Conservation (phyloP, 2,888 invertebrate genomes). For the Ochropacha duplaris region DNA sequence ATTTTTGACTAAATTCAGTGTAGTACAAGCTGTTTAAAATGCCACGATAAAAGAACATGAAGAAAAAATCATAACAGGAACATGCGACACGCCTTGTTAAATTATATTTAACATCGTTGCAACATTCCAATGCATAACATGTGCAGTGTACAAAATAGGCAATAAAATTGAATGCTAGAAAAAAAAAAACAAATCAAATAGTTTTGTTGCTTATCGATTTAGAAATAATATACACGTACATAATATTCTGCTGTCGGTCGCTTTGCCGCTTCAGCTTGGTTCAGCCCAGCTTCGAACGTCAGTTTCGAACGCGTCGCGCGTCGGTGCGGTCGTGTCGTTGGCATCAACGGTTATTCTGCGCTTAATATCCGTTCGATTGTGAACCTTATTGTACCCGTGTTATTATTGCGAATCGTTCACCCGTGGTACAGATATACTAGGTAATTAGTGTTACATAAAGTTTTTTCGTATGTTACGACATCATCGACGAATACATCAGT, state of each 20-base stretch:
- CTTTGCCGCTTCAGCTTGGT: slow-evolving; percentile 33
- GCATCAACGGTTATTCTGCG: slow-evolving; percentile 55
- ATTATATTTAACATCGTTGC: background rate
- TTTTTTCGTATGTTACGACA: slow-evolving; percentile 24
- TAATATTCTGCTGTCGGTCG: background rate
- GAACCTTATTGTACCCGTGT: slow-evolving; percentile 53
- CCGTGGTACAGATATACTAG: slow-evolving; percentile 30
- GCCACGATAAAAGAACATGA: background rate
- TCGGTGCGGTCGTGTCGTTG: slow-evolving; percentile 46
- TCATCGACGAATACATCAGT: slow-evolving; percentile 11
- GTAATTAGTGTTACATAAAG: slow-evolving; percentile 35
- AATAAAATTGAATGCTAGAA: slow-evolving; percentile 12
- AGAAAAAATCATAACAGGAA: background rate
- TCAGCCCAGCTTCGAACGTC: slow-evolving; percentile 16
- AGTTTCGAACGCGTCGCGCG: slow-evolving; percentile 52
- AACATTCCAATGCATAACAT: background rate
- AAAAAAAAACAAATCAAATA: slow-evolving; percentile 34
- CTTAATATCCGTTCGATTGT: slow-evolving; percentile 65
- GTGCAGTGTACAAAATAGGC: background rate
- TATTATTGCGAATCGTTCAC: slow-evolving; percentile 37
- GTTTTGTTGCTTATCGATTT: slow-evolving; percentile 54
- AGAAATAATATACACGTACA: slow-evolving; percentile 42
- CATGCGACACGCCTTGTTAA: slow-evolving; percentile 2
- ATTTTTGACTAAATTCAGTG: background rate
- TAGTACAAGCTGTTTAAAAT: background rate